Base-by-base conservation (phyloP, 1,140 invertebrate species). In the Drosophila miranda region DNA sequence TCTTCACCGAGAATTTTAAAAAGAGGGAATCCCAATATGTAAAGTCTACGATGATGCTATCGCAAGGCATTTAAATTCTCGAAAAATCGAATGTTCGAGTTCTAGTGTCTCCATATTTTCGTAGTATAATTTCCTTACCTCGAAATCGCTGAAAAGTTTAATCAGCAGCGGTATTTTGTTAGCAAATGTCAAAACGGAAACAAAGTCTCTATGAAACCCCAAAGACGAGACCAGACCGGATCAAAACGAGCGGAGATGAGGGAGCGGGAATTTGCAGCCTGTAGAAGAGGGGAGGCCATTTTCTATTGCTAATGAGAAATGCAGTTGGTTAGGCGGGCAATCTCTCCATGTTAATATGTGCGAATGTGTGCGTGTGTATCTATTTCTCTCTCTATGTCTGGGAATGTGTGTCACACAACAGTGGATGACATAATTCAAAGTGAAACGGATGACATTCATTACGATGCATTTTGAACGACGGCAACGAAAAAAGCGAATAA, bases 381-480 rank as follows among this genome's bases (percentile, higher is more conserved):
- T 54, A 44, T 55, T 55, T 2, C 72, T 66, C 48, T 38, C n/a
- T 50, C 45, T 59, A 11, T 38, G 50, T 61, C 49, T 50, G 49
- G 4, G 68, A 75, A 75, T 75, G 64, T 77, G 71, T 75, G 72
- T 54, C 72, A 75, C 70, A 38, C 70, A 38, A 1, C 34, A 44
- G 55, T 61, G 61, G 70, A 87, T 86, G 81, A 86, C 81, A 86
- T 86, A 86, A 86, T 87, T 87, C 79, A 81, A 86, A 87, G 79
- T 68, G 51, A 72, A 86, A 87, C 81, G 81, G 82, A 86, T 86
- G 81, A 86, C 82, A 86, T 87, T 86, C 82, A 86, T 86, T 86
- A 86, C 81, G 75, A 80, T 62, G 77, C 73, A 80, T 80, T 80
- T 80, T 61, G 60, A 44, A 30, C 73, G 58, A 48, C 42, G 28